Evolutionary conservation across 2,888 invertebrate genomes (phyloP).

Genomic region (Eupeodes luniger): DNA sequence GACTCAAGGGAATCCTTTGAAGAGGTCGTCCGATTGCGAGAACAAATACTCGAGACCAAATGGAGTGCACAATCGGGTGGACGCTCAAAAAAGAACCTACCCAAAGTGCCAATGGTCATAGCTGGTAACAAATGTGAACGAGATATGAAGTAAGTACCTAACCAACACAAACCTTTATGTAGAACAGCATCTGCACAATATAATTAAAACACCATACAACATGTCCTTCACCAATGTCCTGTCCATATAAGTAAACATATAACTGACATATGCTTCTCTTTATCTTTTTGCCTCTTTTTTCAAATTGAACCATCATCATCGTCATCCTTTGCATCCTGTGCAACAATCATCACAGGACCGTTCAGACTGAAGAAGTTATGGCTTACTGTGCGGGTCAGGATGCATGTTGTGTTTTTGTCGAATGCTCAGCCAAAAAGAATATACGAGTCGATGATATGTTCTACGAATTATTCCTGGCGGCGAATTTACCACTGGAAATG

Average conservation of each 20-base stretch:
- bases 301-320: not conserved
- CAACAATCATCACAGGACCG: conserved; percentile 86
- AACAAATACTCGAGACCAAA: conserved; percentile 94
- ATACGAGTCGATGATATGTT: conserved; percentile 93
- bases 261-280: too few species aligned
- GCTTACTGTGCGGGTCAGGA: conserved; percentile 92
- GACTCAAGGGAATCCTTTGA: conserved; percentile 93
- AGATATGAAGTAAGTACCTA: conserved; percentile 87
- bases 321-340: too few species aligned
- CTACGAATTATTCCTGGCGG: conserved; percentile 92
- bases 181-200: not conserved
- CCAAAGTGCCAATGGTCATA: conserved; percentile 93
- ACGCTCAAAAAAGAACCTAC: conserved; percentile 87
- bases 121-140: conserved; percentile 95
- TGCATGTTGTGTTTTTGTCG: conserved; percentile 91
- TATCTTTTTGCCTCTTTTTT: not conserved
- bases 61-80: conserved; percentile 87
- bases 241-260: not conserved
- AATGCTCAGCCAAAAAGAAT: conserved; percentile 93
- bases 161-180: not conserved
- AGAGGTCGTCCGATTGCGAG: conserved; percentile 91
- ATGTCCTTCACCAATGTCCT: not conserved
- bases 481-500: conserved; percentile 94
- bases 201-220: not conserved
- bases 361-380: conserved; percentile 90